Base-by-base conservation (phyloP, 2,888 invertebrate genomes). In the Isotomurus palustris region DNA sequence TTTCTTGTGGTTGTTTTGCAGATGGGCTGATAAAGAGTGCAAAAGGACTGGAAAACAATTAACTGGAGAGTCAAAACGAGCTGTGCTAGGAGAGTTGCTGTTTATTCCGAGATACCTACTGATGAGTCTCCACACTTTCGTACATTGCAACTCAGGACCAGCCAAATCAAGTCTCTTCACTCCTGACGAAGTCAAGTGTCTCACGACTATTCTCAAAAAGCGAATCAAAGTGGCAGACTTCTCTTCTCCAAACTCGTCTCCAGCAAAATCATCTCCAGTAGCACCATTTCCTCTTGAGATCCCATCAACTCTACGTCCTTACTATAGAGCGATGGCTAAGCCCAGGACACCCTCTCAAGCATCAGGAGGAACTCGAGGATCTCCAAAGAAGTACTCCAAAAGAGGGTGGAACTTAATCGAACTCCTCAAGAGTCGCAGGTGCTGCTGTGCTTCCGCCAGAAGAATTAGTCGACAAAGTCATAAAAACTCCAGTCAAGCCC, bases 101-200 rank as follows among this genome's bases (percentile, higher is more conserved):
- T 85, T 82, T 71, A 80, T 81, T 64, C 83, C 83, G 17, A 79
- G 86, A 8, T 87, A 86, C 71, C 78, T 86, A 60, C 74, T 85
- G 47, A 82, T 88, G 79, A 77, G 27, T 10, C 51, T 44, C 4
- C 10, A 36, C 12, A 53, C 60, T 14, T 64, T 64, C 25, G 60
- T 60, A 29, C n/a, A n/a, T n/a, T 47, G 55, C 22, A 41, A 49
- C 2, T 40, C 41, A 1, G 70, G 70, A 21, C 70, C 68, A 43
- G 64, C 52, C 1, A 50, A 53, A 24, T 66, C 69, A 2, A 55
- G 60, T 6, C 29, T 64, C 1, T 48, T 64, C 14, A 35, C 53
- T 2, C 47, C 25, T 0, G 58, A 60, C 12, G 64, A 64, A 45
- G 28, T 60, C 2, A 43, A 4, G 14, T 22, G 25, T 25, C 24